Evolutionary conservation across 2,113 vertebrate genomes (phyloP).

Genomic region (Pseudolaguvia tuberculata): DNA sequence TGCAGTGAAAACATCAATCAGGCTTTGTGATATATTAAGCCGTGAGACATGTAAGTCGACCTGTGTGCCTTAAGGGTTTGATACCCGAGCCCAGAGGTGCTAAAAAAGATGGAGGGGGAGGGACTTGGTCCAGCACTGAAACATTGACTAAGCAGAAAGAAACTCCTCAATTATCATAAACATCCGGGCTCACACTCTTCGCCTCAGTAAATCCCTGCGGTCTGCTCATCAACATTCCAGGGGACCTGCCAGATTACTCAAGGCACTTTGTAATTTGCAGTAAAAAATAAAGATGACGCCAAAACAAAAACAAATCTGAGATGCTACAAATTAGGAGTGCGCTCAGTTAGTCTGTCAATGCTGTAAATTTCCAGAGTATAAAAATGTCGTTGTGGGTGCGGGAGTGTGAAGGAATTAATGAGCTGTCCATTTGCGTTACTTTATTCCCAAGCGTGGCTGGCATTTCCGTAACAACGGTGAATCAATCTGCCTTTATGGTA

Average conservation of each 20-base stretch:
- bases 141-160: constrained; percentile 47
- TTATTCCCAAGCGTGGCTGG: constrained; percentile 60
- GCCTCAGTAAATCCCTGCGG: constrained; percentile 55
- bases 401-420: constrained; percentile 64
- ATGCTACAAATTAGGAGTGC: constrained; percentile 68
- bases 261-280: constrained; percentile 69
- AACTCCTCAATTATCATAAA: constrained; percentile 70
- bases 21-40: constrained; percentile 28
- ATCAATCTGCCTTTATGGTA: constrained; percentile 69
- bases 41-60: constrained; percentile 13
- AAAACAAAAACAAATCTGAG: constrained; percentile 75
- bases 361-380: constrained; percentile 63
- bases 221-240: constrained; percentile 64
- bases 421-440: constrained; percentile 65
- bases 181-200: constrained; percentile 60
- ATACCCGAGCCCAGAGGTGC: constrained; percentile 21
- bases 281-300: constrained; percentile 73
- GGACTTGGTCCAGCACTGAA: constrained; percentile 39
- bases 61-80: constrained; percentile 17
- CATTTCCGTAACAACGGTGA: constrained; percentile 59
- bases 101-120: constrained; percentile 42
- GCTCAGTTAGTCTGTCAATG: constrained; percentile 66
- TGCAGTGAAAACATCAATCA: constrained; percentile 4
- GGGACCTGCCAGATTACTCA: constrained; percentile 62
- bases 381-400: constrained; percentile 54